Conservation (phyloP, 1,140 invertebrate genomes). For the Matsumurasca onukii region DNA sequence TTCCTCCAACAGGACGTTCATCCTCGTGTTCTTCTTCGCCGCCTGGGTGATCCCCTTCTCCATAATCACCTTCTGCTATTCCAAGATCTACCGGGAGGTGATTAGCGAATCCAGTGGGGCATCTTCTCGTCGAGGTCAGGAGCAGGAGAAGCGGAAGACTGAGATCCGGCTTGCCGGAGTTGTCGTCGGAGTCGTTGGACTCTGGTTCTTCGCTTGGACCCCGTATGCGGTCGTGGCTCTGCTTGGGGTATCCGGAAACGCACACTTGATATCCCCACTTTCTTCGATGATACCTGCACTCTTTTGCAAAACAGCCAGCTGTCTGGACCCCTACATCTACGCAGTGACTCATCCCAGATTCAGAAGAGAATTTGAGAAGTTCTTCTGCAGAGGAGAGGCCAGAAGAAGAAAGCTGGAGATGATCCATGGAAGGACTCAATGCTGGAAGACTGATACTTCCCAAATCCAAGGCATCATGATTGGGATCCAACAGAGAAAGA, state of each 20-base stretch:
- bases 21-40: conserved; percentile 65
- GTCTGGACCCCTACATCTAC: conserved; percentile 74
- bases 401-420: not conserved
- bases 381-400: not conserved
- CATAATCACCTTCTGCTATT: conserved; percentile 69
- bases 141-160: conserved; percentile 63
- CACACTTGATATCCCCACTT: conserved; percentile 62
- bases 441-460: conserved; percentile 18
- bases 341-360: conserved; percentile 65
- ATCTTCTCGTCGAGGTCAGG: conserved; percentile 52
- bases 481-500: not conserved
- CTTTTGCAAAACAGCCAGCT: conserved; percentile 72
- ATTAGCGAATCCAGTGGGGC: conserved; percentile 23
- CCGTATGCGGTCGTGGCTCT: conserved; percentile 72
- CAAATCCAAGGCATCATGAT: conserved; percentile 8
- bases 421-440: not conserved
- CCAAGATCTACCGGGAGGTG: conserved; percentile 54
- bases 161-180: conserved; percentile 66
- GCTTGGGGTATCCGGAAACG: conserved; percentile 64
- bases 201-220: conserved; percentile 77
- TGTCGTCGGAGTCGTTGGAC: conserved; percentile 62
- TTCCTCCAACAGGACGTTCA: conserved; percentile 57
- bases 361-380: conserved; percentile 13
- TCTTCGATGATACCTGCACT: conserved; percentile 73
- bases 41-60: conserved; percentile 68